phyloP scores from a whole-genome alignment of 2,888 invertebrate species.

The Macaria liturata region DNA sequence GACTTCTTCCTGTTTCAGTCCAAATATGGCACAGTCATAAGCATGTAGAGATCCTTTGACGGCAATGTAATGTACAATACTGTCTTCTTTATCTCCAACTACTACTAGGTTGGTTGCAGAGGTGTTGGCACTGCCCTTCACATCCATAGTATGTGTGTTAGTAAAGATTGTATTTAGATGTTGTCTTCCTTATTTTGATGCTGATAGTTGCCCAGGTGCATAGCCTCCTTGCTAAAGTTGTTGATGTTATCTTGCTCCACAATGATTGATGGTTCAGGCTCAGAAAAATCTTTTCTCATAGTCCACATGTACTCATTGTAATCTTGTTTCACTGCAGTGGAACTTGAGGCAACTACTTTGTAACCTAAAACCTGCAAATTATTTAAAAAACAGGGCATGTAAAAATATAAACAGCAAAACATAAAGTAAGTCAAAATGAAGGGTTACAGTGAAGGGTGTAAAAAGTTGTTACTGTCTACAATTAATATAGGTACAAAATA shows the following conservation, averaged over 20 bases:
- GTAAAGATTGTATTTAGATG: slow-evolving; percentile 51
- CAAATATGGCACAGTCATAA: slow-evolving; percentile 89
- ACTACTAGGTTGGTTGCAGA: slow-evolving; percentile 54
- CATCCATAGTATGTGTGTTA: slow-evolving; percentile 59
- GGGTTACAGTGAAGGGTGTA: too few relatives aligned
- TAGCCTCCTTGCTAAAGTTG: slow-evolving; percentile 84
- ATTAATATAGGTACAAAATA: too few relatives aligned
- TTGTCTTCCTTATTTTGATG: slow-evolving; percentile 75
- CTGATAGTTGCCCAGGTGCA: slow-evolving; percentile 71
- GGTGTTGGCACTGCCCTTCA: slow-evolving; percentile 62
- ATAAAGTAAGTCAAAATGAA: too few relatives aligned
- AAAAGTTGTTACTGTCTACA: too few relatives aligned
- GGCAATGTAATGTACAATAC: slow-evolving; percentile 87
- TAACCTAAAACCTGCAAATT: slow-evolving; percentile 88
- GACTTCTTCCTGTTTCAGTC: slow-evolving; percentile 87
- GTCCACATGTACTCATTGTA: slow-evolving; percentile 97
- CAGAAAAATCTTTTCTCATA: slow-evolving; percentile 94
- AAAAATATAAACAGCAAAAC: not conserved
- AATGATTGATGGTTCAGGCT: slow-evolving; percentile 89
- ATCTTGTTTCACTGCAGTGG: slow-evolving; percentile 93
- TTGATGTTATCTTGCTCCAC: slow-evolving; percentile 85
- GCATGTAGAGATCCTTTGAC: slow-evolving; percentile 92
- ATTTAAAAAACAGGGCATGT: not conserved
- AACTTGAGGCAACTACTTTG: slow-evolving; percentile 93
- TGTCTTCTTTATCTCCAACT: slow-evolving; percentile 71